A percentile compares a stretch with the other conserved stretches of the same genome.
phyloP scores from a whole-genome alignment of 2,797 vertebrate species.

The Geotrypetes seraphini region DNA sequence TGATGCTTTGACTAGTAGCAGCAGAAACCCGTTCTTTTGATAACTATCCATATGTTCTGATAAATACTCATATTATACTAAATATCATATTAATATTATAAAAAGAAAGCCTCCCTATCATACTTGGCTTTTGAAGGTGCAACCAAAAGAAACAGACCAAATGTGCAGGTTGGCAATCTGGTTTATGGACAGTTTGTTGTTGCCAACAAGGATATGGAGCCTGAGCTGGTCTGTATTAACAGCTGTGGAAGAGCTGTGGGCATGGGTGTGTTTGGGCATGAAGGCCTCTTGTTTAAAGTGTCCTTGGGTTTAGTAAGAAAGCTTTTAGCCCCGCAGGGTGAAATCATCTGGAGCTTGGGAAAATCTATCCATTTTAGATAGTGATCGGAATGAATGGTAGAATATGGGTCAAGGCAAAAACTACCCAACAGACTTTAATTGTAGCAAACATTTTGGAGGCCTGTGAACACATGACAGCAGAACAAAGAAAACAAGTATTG shows the following conservation, averaged over 20 bases:
- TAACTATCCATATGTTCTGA: too few species aligned
- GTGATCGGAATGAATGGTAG: slow-evolving; percentile 88
- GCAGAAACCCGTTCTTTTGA: too few species aligned
- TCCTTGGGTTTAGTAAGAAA: slow-evolving; percentile 76
- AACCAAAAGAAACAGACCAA: slow-evolving; percentile 90
- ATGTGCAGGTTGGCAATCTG: slow-evolving; percentile 91
- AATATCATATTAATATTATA: too few species aligned
- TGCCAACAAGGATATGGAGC: slow-evolving; percentile 96
- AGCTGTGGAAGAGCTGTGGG: slow-evolving; percentile 82
- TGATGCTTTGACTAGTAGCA: too few species aligned
- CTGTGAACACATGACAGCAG: slow-evolving; percentile 75
- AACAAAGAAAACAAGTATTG: slow-evolving; percentile 73
- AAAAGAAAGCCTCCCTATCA: slow-evolving; percentile 82
- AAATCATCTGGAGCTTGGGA: slow-evolving; percentile 73
- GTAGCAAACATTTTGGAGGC: slow-evolving; percentile 82
- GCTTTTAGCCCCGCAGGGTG: slow-evolving; percentile 66
- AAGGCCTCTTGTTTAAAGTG: slow-evolving; percentile 79
- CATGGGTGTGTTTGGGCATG: slow-evolving; percentile 83
- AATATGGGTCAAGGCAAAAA: slow-evolving; percentile 78
- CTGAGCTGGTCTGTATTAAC: slow-evolving; percentile 87
- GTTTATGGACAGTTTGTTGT: slow-evolving; percentile 81
- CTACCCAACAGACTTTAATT: slow-evolving; percentile 77
- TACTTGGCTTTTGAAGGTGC: slow-evolving; percentile 88
- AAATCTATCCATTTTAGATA: slow-evolving; percentile 81
- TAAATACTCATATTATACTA: too few species aligned